These are phyloP conservation scores for Zaprionus capensis DNA, from an alignment of 1,140 invertebrate genomes.

Conservation along the genomic window DNA sequence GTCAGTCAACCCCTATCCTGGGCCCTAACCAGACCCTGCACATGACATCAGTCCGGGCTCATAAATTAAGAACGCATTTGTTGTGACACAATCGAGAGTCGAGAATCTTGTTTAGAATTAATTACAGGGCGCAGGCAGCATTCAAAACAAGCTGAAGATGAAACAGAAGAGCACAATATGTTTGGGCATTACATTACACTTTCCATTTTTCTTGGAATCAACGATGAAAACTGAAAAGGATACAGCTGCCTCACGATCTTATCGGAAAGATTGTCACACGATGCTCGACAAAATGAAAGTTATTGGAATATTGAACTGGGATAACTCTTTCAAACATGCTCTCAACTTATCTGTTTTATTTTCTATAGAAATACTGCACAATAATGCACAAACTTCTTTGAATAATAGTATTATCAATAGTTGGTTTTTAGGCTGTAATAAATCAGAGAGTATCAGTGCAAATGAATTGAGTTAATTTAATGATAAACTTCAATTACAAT, in stretches of 20 bases:
- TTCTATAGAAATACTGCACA: neutral
- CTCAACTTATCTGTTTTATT: neutral
- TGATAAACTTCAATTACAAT: no score
- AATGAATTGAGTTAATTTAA: no score
- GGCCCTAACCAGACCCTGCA: constrained; percentile 6
- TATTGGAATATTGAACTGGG: neutral
- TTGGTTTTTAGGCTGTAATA: no score
- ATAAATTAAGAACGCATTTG: constrained; percentile 58
- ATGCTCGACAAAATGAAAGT: neutral
- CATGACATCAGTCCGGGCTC: constrained; percentile 44
- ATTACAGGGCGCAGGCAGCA: constrained; percentile 40
- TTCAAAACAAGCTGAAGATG: neutral
- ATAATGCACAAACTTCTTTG: no score
- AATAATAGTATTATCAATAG: no score
- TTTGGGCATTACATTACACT: constrained; percentile 32
- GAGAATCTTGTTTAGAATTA: constrained; percentile 63
- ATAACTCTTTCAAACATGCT: neutral
- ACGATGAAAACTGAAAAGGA: constrained; percentile 25
- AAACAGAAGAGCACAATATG: constrained; percentile 12
- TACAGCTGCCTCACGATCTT: constrained; percentile 26
- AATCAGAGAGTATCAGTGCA: no score
- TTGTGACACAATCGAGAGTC: constrained; percentile 73
- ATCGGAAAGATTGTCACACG: constrained; percentile 14
- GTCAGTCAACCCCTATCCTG: constrained; percentile 15
- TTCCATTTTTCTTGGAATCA: constrained; percentile 19